phyloP scores from a whole-genome alignment of 2,113 vertebrate genomes.

The Pseudorectes ferrugineus region DNA sequence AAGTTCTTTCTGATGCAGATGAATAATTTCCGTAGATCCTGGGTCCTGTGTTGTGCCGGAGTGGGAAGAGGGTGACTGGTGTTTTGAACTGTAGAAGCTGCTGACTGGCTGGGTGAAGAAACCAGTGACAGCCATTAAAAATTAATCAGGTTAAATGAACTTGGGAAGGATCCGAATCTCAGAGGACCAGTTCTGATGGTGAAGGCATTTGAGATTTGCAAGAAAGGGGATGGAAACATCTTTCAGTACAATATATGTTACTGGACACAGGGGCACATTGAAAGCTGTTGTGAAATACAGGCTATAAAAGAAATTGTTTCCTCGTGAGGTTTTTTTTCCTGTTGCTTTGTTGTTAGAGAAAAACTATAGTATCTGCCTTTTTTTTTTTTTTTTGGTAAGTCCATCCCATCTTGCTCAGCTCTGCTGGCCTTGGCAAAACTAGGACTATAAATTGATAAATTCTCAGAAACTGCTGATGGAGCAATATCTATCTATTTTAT shows the following conservation, averaged over 20 bases:
- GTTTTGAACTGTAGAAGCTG: slow-evolving; percentile 31
- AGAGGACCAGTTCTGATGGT: not conserved
- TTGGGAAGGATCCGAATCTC: not conserved
- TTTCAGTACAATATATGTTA: not conserved
- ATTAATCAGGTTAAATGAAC: slow-evolving; percentile 28
- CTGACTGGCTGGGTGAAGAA: slow-evolving; percentile 21
- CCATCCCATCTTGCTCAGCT: not conserved
- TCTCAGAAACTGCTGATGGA: not conserved
- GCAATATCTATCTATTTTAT: not conserved
- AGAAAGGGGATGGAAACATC: not conserved
- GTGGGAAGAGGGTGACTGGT: not conserved
- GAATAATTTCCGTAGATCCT: slow-evolving; percentile 1
- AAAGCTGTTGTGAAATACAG: not conserved
- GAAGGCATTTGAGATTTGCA: not conserved
- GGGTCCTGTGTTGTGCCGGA: not conserved
- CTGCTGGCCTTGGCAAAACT: not conserved
- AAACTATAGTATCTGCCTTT: not conserved
- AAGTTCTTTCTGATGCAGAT: slow-evolving; percentile 58
- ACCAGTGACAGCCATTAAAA: slow-evolving; percentile 20
- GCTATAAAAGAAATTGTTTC: not conserved
- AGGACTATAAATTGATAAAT: not conserved
- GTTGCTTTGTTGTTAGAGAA: not conserved
- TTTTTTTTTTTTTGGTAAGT: not conserved
- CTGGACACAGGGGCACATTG: not conserved
- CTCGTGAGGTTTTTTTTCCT: not conserved